phyloP scores from a whole-genome alignment of 2,113 vertebrate species.

The Ia io region DNA sequence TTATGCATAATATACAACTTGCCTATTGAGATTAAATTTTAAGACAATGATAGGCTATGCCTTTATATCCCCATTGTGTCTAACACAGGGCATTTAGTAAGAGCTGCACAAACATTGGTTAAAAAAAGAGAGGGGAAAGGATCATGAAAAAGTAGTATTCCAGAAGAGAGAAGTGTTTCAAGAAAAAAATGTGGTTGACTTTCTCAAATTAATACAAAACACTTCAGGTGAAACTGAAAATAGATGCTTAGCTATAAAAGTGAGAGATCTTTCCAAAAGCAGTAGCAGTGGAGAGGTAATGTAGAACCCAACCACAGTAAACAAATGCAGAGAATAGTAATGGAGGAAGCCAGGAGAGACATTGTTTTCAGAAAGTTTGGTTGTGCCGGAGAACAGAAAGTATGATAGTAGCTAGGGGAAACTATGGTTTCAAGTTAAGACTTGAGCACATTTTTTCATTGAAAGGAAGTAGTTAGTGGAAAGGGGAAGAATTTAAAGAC shows the following conservation, averaged over 20 bases:
- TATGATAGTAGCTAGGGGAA: not conserved
- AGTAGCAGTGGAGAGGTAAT: not conserved
- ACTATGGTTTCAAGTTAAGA: not conserved
- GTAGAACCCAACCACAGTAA: not conserved
- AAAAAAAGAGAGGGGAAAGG: not conserved
- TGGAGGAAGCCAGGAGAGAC: not conserved
- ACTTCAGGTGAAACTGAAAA: not conserved
- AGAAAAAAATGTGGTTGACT: not conserved
- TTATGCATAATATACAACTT: not conserved
- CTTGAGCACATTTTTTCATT: not conserved
- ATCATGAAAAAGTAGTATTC: not conserved
- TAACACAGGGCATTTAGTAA: not conserved
- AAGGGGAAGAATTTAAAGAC: constrained; percentile 37
- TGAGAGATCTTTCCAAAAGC: not conserved
- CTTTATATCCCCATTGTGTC: not conserved
- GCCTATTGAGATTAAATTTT: not conserved
- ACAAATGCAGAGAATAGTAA: not conserved
- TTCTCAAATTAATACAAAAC: constrained; percentile 25
- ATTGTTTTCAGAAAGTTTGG: not conserved
- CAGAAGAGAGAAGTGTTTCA: not conserved
- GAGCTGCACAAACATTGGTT: not conserved
- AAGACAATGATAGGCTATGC: not conserved
- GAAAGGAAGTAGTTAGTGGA: not conserved
- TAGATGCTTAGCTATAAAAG: not conserved
- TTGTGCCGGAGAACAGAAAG: not conserved